A percentile compares a stretch with the other conserved stretches of the same genome.
phyloP scores from a whole-genome alignment of 2,888 invertebrate species.

The Rugalucina vietnamica region DNA sequence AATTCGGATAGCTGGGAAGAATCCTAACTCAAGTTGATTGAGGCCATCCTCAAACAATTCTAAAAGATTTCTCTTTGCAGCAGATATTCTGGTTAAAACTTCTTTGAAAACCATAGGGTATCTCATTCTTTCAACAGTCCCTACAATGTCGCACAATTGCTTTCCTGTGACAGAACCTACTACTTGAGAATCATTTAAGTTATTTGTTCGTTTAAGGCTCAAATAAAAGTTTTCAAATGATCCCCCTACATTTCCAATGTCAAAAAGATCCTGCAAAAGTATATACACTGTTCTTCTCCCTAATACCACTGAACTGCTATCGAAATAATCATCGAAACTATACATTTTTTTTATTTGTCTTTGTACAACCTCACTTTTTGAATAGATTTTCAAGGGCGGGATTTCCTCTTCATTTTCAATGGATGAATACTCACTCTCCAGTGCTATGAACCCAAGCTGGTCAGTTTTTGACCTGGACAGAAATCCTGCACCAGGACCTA shows the following conservation, averaged over 20 bases:
- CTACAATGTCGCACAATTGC: background rate
- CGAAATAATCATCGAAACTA: background rate
- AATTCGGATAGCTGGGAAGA: background rate
- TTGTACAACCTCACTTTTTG: constrained; percentile 8
- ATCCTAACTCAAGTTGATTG: background rate
- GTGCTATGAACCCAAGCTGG: constrained; percentile 5
- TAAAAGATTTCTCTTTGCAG: background rate
- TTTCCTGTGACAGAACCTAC: background rate
- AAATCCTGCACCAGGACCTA: constrained; percentile 8
- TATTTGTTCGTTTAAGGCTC: background rate
- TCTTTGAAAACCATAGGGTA: background rate
- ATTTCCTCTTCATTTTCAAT: background rate
- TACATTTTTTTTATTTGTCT: constrained; percentile 1
- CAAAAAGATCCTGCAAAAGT: background rate
- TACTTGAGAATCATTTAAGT: background rate
- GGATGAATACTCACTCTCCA: background rate
- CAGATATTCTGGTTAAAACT: background rate
- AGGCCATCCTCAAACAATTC: background rate
- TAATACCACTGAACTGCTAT: background rate
- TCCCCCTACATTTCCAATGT: background rate
- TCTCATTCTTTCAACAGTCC: background rate
- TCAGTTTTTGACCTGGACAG: constrained; percentile 11
- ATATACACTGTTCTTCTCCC: background rate
- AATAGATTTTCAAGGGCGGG: constrained; percentile 12
- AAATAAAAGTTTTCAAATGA: background rate